These are phyloP conservation scores for Calephelis nemesis DNA, from an alignment of 1,140 invertebrate genomes.

Conservation along the genomic window DNA sequence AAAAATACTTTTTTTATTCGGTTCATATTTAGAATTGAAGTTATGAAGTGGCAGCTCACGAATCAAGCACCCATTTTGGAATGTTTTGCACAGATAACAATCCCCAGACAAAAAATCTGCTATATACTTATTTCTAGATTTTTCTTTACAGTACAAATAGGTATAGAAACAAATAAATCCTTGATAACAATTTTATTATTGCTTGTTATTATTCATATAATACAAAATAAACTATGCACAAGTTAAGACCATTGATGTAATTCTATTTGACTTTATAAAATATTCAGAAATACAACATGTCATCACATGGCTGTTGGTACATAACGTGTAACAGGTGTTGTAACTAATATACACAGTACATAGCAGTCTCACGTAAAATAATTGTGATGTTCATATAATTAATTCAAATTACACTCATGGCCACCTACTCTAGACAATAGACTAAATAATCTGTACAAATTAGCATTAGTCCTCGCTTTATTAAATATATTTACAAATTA, in stretches of 20 bases:
- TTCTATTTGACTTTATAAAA: slow-evolving; percentile 70
- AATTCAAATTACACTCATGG: slow-evolving; percentile 56
- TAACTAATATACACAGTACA: slow-evolving; percentile 62
- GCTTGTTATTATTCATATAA: slow-evolving; percentile 80
- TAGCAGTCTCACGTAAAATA: slow-evolving; percentile 53
- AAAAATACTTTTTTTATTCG: no score
- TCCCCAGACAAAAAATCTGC: no score
- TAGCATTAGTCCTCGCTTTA: slow-evolving; percentile 50
- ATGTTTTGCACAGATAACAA: no score
- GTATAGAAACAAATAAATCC: slow-evolving; percentile 46
- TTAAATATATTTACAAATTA: slow-evolving; percentile 69
- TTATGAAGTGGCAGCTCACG: no score
- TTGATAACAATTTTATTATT: slow-evolving; percentile 78
- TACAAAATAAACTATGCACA: slow-evolving; percentile 82
- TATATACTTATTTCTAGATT: no score
- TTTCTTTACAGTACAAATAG: no score
- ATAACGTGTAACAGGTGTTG: slow-evolving; percentile 34
- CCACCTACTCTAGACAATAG: slow-evolving; percentile 55
- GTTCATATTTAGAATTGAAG: no score
- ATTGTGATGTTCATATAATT: slow-evolving; percentile 62
- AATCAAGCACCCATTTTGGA: no score
- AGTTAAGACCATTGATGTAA: slow-evolving; percentile 73
- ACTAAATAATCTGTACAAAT: slow-evolving; percentile 64
- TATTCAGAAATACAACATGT: slow-evolving; percentile 64
- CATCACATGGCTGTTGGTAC: slow-evolving; percentile 32